phyloP scores from a whole-genome alignment of 2,797 vertebrate genomes.

The Leptoclinus maculatus region DNA sequence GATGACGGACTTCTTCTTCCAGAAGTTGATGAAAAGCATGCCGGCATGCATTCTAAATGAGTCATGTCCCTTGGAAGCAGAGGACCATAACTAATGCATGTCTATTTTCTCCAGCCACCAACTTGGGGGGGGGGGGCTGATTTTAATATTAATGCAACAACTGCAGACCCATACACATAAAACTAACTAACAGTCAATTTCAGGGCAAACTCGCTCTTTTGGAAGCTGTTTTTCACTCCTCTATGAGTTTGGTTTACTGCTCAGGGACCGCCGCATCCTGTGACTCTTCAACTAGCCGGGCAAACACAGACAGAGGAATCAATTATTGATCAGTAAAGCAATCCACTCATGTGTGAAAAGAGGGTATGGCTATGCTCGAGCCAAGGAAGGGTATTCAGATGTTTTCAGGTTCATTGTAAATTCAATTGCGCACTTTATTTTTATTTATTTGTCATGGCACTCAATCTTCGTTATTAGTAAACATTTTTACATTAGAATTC shows the following conservation, averaged over 20 bases:
- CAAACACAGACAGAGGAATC: conserved; percentile 75
- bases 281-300: conserved; percentile 64
- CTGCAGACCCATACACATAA: conserved; percentile 68
- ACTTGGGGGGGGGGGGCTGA: conserved; percentile 45
- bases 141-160: conserved; percentile 84
- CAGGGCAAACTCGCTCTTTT: conserved; percentile 72
- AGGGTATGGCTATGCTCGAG: conserved; percentile 38
- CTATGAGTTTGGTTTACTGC: conserved; percentile 65
- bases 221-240: conserved; percentile 65
- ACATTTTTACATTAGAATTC: conserved; percentile 15
- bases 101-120: conserved; percentile 79
- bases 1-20: conserved; percentile 53
- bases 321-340: conserved; percentile 76
- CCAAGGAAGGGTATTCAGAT: conserved; percentile 45
- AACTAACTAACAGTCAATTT: conserved; percentile 75
- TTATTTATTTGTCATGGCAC: conserved; percentile 14
- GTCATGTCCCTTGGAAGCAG: conserved; percentile 70
- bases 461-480: conserved; percentile 27
- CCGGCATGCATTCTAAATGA: conserved; percentile 75
- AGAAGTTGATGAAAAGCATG: conserved; percentile 74
- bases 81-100: conserved; percentile 82
- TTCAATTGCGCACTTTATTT: conserved; percentile 27
- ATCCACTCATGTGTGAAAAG: conserved; percentile 71
- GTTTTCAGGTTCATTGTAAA: conserved; percentile 42
- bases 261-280: conserved; percentile 56